These are phyloP conservation scores for Diachrysia chrysitis DNA, from an alignment of 2,888 invertebrate genomes.

Conservation along the genomic window DNA sequence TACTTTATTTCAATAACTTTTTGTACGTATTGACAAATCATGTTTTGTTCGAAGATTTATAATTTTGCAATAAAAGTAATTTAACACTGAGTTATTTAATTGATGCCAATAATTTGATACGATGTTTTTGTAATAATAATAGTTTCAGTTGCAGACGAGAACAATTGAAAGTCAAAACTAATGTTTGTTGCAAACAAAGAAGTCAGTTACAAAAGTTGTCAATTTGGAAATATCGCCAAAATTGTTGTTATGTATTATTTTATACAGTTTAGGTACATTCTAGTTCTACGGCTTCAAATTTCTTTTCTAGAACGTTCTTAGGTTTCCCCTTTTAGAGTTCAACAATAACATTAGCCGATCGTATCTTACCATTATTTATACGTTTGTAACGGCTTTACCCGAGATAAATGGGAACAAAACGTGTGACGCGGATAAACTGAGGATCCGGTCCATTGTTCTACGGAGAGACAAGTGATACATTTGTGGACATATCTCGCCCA, in stretches of 20 bases:
- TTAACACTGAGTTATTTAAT: constrained; percentile 39
- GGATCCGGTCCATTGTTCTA: constrained; percentile 64
- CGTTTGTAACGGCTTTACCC: constrained; percentile 42
- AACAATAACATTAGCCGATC: constrained; percentile 28
- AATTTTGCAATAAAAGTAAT: constrained; percentile 48
- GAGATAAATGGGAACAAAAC: constrained; percentile 59
- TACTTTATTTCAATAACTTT: constrained; percentile 69
- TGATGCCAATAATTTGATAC: constrained; percentile 32
- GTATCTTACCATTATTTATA: constrained; percentile 41
- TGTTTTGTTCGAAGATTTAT: constrained; percentile 42
- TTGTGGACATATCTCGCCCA: constrained; percentile 54
- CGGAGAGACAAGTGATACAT: constrained; percentile 58
- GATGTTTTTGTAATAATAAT: constrained; percentile 12
- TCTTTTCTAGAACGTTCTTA: neutral
- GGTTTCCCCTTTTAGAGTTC: constrained; percentile 14
- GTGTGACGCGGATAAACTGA: constrained; percentile 57
- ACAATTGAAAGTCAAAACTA: too few species aligned
- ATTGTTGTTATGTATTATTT: too few species aligned
- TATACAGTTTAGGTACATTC: too few species aligned
- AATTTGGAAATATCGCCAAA: too few species aligned
- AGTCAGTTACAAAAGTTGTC: neutral
- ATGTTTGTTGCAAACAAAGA: too few species aligned
- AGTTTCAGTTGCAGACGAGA: too few species aligned
- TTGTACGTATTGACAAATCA: constrained; percentile 66
- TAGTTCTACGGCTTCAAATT: too few species aligned